Conservation (phyloP, 2,113 vertebrate genomes). For the Pseudopipra pipra region DNA sequence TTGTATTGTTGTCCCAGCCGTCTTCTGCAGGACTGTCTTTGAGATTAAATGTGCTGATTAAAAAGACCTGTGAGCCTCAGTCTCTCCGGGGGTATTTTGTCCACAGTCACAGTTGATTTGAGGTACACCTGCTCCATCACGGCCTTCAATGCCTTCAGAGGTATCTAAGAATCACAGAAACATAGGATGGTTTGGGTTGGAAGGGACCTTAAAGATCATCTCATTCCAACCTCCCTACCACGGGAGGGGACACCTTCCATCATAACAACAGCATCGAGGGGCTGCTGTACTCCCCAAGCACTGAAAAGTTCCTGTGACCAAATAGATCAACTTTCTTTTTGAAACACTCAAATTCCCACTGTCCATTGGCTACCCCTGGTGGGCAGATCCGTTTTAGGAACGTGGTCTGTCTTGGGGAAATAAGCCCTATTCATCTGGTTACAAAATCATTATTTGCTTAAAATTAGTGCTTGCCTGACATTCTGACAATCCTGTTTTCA, state of each 20-base stretch:
- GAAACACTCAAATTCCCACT: accelerated
- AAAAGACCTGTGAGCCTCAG: background rate
- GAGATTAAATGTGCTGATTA: background rate
- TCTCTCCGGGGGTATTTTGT: background rate
- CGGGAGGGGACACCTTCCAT: background rate
- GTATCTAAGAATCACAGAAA: background rate
- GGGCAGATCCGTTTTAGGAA: background rate
- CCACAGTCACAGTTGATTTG: background rate
- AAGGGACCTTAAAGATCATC: background rate
- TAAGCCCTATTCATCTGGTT: background rate
- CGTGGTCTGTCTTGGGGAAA: background rate
- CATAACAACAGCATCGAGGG: background rate
- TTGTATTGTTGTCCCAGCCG: background rate
- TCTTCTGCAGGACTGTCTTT: background rate
- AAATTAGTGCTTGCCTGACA: background rate
- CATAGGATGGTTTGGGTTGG: background rate
- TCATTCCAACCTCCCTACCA: background rate
- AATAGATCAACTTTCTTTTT: background rate
- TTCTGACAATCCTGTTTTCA: background rate
- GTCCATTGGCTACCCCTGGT: background rate
- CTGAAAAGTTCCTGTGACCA: background rate
- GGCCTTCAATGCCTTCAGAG: background rate
- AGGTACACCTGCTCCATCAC: accelerated
- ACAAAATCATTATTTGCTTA: background rate
- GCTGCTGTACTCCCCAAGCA: background rate